Conservation (phyloP, 2,797 vertebrate species). For the Tenualosa thibaudeaui region DNA sequence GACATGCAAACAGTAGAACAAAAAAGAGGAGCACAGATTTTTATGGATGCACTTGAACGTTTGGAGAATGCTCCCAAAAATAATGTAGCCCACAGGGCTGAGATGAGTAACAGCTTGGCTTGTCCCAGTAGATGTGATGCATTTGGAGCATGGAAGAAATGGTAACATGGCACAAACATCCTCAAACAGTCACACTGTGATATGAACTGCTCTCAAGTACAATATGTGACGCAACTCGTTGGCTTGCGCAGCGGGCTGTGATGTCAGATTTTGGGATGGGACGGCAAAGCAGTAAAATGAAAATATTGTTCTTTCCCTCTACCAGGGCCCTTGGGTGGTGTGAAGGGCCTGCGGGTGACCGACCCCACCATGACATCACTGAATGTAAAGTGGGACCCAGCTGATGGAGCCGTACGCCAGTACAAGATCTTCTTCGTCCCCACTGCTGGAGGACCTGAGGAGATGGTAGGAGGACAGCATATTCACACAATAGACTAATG, state of each 20-base stretch:
- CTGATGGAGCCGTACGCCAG: constrained; percentile 89
- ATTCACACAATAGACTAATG: not conserved
- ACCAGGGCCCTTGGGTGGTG: constrained; percentile 85
- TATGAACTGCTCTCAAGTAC: not conserved
- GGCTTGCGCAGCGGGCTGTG: not conserved
- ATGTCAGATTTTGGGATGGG: not conserved
- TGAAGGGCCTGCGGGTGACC: constrained; percentile 85
- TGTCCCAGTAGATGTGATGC: not conserved
- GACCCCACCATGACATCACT: constrained; percentile 92
- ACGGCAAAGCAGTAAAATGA: constrained; percentile 31
- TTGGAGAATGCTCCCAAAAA: not conserved
- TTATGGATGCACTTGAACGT: not conserved
- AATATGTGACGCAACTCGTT: not conserved
- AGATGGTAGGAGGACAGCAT: constrained; percentile 76
- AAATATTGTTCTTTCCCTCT: constrained; percentile 17
- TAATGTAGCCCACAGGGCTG: constrained; percentile 1
- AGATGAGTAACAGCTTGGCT: not conserved
- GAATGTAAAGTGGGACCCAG: constrained; percentile 88
- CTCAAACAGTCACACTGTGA: not conserved
- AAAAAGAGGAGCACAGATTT: not conserved
- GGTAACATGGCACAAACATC: not conserved
- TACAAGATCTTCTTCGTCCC: constrained; percentile 92
- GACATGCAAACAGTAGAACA: not conserved
- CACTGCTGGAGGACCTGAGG: constrained; percentile 78
- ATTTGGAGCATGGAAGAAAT: not conserved